Evolutionary conservation across 2,888 invertebrate species (phyloP).

Genomic region (Abscondita cerata): DNA sequence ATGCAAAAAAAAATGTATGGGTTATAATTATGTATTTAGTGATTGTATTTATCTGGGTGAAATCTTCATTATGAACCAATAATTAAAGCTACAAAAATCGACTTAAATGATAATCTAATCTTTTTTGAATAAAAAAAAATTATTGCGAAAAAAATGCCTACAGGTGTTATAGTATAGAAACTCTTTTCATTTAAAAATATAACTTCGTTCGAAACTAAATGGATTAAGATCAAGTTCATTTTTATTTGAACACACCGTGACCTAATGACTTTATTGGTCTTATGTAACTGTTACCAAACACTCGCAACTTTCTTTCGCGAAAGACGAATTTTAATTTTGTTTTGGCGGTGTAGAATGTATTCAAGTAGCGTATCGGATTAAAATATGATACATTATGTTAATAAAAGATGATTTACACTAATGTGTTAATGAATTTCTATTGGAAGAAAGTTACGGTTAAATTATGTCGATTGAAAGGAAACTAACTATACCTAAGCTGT

Average conservation of each 20-base stretch:
- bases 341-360: no score
- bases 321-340: slow-evolving; percentile 3
- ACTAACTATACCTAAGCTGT: no score
- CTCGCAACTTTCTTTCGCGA: slow-evolving; percentile 11
- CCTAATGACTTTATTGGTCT: slow-evolving; percentile 20
- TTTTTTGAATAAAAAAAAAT: no score
- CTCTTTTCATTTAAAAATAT: no score
- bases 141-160: no score
- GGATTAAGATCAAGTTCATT: slow-evolving; percentile 26
- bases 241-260: slow-evolving; percentile 16
- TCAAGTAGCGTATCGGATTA: no score
- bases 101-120: background rate
- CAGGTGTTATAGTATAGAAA: no score
- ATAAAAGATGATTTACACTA: no score
- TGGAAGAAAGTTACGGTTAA: background rate
- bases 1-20: no score
- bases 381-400: no score
- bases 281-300: slow-evolving; percentile 16
- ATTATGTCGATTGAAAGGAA: background rate
- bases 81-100: background rate
- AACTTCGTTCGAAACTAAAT: background rate
- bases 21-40: slow-evolving; percentile 1
- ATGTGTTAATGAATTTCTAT: slow-evolving; percentile 7
- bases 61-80: background rate
- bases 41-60: background rate